Evolutionary conservation across 2,113 vertebrate genomes (phyloP).

Genomic region (Phoenicopterus ruber): DNA sequence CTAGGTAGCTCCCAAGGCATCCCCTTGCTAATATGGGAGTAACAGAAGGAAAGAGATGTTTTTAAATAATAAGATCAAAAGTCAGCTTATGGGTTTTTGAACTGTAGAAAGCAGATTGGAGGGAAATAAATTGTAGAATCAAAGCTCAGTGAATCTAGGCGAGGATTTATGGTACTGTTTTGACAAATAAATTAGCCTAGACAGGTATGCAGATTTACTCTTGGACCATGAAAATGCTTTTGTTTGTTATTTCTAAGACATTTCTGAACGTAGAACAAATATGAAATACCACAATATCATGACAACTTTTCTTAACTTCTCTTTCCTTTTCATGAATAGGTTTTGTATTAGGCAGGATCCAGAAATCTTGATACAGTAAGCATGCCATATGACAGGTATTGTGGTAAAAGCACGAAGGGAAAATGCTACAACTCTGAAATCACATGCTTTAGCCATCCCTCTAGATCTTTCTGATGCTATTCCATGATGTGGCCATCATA

Average conservation of each 20-base stretch:
- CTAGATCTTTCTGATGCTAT: not conserved
- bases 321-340: not conserved
- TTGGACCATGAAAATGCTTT: not conserved
- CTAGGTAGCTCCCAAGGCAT: not conserved
- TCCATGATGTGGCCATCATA: not conserved
- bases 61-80: not conserved
- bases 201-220: not conserved
- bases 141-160: not conserved
- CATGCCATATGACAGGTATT: not conserved
- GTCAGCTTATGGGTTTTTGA: not conserved
- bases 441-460: not conserved
- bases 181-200: not conserved
- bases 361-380: not conserved
- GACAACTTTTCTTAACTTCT: not conserved
- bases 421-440: not conserved
- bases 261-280: not conserved
- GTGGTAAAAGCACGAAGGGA: not conserved
- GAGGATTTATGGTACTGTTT: not conserved
- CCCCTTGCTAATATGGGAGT: not conserved
- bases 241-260: not conserved
- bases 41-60: not conserved
- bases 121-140: not conserved
- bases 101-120: not conserved
- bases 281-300: not conserved
- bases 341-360: not conserved